phyloP scores from a whole-genome alignment of 53 echinoderm and acorn worm genomes.

The Holothuria scabra region DNA sequence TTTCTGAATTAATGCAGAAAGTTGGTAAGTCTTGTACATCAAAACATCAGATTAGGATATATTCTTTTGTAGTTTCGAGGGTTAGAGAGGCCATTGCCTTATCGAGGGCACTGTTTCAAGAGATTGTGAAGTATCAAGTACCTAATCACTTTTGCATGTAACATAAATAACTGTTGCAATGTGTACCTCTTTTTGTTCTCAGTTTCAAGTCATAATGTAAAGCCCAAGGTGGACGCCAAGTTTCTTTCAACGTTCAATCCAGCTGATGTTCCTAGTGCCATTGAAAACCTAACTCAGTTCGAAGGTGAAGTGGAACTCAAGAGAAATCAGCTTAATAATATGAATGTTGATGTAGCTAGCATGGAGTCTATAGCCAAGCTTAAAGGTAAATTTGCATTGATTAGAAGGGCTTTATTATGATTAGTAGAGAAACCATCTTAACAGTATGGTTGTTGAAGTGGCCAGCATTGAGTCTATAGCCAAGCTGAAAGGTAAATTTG shows the following conservation, averaged over 20 bases:
- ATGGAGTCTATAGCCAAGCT: constrained; percentile 89
- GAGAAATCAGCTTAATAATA: constrained; percentile 78
- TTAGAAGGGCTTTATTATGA: no score
- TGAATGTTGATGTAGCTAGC: constrained; percentile 92
- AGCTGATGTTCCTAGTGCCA: constrained; percentile 82
- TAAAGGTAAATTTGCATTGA: constrained; percentile 92
- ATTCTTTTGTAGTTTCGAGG: no score
- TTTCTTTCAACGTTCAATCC: constrained; percentile 82
- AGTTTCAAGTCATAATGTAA: constrained; percentile 52
- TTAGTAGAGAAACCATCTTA: constrained; percentile 84
- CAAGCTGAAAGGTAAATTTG: no score
- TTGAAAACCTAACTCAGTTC: constrained; percentile 76
- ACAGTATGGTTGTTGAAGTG: constrained; percentile 84
- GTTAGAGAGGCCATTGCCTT: no score
- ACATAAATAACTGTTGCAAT: not conserved
- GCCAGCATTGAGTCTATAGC: constrained; percentile 89
- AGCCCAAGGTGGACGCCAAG: constrained; percentile 80
- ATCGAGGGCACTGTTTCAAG: not conserved
- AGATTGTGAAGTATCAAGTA: not conserved
- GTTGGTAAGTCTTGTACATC: no score
- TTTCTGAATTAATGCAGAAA: no score
- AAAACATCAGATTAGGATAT: no score
- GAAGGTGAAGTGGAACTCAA: constrained; percentile 94
- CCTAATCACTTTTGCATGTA: constrained; percentile 16
- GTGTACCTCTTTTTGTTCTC: not conserved